A percentile compares a stretch with the other conserved stretches of the same genome.
These are phyloP conservation scores for Thunnus thynnus DNA, from an alignment of 2,113 vertebrate genomes.

Conservation along the genomic window DNA sequence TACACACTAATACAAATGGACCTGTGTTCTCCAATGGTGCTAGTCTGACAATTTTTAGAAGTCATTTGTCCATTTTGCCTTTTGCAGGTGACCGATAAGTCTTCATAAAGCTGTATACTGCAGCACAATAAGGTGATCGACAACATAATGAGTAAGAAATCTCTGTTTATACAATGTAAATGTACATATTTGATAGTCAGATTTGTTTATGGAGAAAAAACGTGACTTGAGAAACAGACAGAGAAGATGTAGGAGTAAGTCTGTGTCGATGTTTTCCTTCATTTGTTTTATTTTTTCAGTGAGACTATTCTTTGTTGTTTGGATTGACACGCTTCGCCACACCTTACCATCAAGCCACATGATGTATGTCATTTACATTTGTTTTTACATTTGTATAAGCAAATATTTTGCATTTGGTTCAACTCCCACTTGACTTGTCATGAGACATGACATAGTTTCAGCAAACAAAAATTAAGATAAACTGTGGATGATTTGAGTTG, in stretches of 20 bases:
- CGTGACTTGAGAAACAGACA: not conserved
- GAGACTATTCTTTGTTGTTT: not conserved
- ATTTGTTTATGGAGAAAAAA: not conserved
- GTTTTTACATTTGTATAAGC: conserved; percentile 19
- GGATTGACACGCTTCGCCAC: not conserved
- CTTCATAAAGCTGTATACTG: not conserved
- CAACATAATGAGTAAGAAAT: not conserved
- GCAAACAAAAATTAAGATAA: not conserved
- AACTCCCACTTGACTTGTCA: not conserved
- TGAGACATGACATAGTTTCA: not conserved
- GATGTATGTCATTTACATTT: conserved; percentile 20
- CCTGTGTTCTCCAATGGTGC: not conserved
- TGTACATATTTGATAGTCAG: not conserved
- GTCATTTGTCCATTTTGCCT: not conserved
- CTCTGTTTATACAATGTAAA: not conserved
- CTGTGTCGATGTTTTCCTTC: not conserved
- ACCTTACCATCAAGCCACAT: conserved; percentile 1
- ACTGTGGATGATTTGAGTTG: not conserved
- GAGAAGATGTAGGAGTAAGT: no score
- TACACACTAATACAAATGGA: not conserved
- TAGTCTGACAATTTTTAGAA: not conserved
- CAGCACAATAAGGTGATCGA: not conserved
- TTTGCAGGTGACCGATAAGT: not conserved
- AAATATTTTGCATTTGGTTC: not conserved
- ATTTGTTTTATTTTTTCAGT: not conserved